phyloP scores from a whole-genome alignment of 2,888 invertebrate genomes.

The Ptychoptera contaminata region DNA sequence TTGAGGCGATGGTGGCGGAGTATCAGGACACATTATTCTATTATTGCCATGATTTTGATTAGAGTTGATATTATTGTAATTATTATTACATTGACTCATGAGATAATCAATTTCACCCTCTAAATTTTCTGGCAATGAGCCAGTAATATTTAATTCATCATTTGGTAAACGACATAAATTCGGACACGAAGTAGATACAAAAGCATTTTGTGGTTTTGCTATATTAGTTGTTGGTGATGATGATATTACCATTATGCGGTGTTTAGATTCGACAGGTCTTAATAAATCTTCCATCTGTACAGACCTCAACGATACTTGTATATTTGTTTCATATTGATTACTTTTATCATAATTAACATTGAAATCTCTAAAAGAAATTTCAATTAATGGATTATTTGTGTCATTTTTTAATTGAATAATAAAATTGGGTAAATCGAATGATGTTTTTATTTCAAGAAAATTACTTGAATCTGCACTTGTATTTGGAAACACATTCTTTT shows the following conservation, averaged over 20 bases:
- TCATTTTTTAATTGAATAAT: conserved; percentile 61
- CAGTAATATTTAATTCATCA: conserved; percentile 16
- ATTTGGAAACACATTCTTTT: not conserved
- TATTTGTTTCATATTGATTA: conserved; percentile 50
- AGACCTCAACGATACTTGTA: conserved; percentile 68
- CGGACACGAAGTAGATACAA: conserved; percentile 69
- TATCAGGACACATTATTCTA: conserved; percentile 31
- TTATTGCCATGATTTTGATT: not conserved
- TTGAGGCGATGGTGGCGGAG: conserved; percentile 50
- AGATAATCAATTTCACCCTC: conserved; percentile 25
- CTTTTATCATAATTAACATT: conserved; percentile 54
- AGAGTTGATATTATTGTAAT: not conserved
- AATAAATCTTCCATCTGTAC: conserved; percentile 83
- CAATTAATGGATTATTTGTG: conserved; percentile 65
- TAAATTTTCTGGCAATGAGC: conserved; percentile 45
- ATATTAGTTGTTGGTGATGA: conserved; percentile 15
- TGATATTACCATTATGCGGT: conserved; percentile 73
- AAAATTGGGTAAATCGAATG: conserved; percentile 48
- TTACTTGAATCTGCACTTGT: conserved; percentile 8
- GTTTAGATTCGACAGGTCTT: conserved; percentile 58
- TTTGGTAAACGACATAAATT: conserved; percentile 36
- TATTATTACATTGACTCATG: conserved; percentile 20
- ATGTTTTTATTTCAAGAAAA: conserved; percentile 28
- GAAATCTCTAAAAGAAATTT: conserved; percentile 72
- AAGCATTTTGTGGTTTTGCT: conserved; percentile 30